These are phyloP conservation scores for Thalassoma bifasciatum DNA, from an alignment of 2,113 vertebrate genomes.

Conservation along the genomic window DNA sequence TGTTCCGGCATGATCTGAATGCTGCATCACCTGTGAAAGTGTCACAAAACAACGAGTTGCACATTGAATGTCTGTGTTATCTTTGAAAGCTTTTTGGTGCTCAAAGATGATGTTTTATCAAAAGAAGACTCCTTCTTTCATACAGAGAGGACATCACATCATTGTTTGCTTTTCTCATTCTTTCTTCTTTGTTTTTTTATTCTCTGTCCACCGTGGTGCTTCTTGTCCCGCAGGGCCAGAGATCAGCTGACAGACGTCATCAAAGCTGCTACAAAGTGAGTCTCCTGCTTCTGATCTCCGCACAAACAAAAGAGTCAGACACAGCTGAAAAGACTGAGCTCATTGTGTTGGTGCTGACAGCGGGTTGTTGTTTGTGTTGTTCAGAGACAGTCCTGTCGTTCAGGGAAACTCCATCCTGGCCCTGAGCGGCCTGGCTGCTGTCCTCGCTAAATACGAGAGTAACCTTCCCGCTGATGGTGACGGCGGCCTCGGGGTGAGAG, in stretches of 20 bases:
- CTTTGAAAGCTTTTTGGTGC: background rate
- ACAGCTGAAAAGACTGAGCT: background rate
- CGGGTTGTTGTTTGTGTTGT: background rate
- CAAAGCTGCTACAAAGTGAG: constrained; percentile 94
- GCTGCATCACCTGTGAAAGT: no score
- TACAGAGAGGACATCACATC: background rate
- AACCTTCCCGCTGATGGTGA: constrained; percentile 87
- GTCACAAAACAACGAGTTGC: no score
- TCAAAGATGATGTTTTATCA: constrained; percentile 23
- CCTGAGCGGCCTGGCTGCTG: constrained; percentile 90
- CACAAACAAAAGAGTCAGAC: no score
- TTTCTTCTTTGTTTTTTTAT: background rate
- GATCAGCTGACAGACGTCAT: constrained; percentile 92
- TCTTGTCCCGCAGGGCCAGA: constrained; percentile 85
- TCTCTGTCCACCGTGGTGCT: background rate
- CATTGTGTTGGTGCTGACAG: background rate
- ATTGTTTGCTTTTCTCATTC: background rate
- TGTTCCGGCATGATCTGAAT: no score
- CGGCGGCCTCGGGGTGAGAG: constrained; percentile 81
- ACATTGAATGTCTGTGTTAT: no score
- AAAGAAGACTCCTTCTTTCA: constrained; percentile 29
- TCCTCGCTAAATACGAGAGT: constrained; percentile 89
- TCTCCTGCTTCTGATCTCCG: background rate
- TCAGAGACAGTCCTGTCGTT: constrained; percentile 94
- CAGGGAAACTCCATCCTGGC: constrained; percentile 95